Percentiles rank a stretch among this genome's conserved stretches.
Evolutionary conservation across 37 sponge, comb jelly and placozoan species (phyloP).

Genomic region (Crambe crambe): DNA sequence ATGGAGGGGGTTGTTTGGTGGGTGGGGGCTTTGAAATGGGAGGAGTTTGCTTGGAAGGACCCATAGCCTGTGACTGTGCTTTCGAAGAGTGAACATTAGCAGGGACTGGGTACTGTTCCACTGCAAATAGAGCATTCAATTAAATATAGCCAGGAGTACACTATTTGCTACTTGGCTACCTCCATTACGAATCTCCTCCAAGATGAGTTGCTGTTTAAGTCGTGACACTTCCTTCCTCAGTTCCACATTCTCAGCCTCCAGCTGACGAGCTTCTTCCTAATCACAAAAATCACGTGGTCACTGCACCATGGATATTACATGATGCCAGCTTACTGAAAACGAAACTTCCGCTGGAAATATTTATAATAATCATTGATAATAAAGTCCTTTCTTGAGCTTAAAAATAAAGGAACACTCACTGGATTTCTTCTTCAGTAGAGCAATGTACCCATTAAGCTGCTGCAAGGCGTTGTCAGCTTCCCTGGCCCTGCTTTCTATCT

Average conservation of each 20-base stretch:
- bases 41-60: background rate
- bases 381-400: too few species aligned
- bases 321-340: background rate
- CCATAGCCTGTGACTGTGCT: background rate
- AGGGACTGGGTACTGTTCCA: background rate
- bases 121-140: background rate
- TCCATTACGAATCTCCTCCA: constrained; percentile 73
- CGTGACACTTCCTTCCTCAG: constrained; percentile 63
- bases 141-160: background rate
- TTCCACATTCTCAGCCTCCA: constrained; percentile 66
- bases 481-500: constrained; percentile 55
- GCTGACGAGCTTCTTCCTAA: constrained; percentile 35
- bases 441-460: constrained; percentile 47
- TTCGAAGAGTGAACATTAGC: background rate
- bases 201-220: constrained; percentile 58
- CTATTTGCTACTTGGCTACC: constrained; percentile 4
- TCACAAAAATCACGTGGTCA: background rate
- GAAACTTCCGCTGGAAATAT: background rate
- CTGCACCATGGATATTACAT: background rate
- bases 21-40: background rate
- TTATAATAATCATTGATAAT: background rate
- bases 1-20: background rate
- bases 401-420: too few species aligned
- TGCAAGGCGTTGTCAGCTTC: constrained; percentile 73
- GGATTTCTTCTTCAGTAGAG: constrained; percentile 59